Evolutionary conservation across 2,888 invertebrate genomes (phyloP), one percentile per base, ranked within the genome.

Genomic region (Lymantria dispar): DNA sequence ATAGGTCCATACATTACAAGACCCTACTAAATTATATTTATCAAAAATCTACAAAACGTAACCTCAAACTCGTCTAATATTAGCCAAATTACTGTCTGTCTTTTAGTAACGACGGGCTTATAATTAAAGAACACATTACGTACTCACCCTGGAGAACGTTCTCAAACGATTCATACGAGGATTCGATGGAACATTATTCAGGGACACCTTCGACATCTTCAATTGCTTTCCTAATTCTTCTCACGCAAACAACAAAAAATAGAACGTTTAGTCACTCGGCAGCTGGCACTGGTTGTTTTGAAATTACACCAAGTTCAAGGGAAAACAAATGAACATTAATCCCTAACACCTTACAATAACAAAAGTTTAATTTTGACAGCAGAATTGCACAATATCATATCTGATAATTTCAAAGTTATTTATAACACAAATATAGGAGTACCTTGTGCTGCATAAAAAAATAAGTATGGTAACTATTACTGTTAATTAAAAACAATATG

Each of bases 121-220:
- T 58, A 58, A 53, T 14, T 42, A 3, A 22, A 22, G 22, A 22
- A 22, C 22, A 43, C 56, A 56, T 47, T 45, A 30, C 36, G 58
- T 62, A 78, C 91, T 88, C 74, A 90, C 91, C 83, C 90, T 86
- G 58, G 89, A 91, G 81, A 78, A 85, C 46, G 90, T 91, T 75
- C 90, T 78, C 56, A 90, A 76, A 48, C 91, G 85, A 70, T 72
- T 87, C 55, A 91, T 87, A 60, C 90, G 79, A 62, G 90, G 90
- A 66, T 91, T 91, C 57, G 91, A 89, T 60, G 90, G 87, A 59
- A 90, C 82, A 77, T 90, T 91, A 65, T 82, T 90, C 54, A 91
- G 78, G 63, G 91, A 91, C 67, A 84, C 85, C 71, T 89, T 89
- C 62, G 91, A 91, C 91, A 91, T 91, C 63, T 78, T 83, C 63